A percentile compares a stretch with the other conserved stretches of the same genome.
Conservation (phyloP, 2,888 invertebrate genomes). For the Drosophila stalkeri region DNA sequence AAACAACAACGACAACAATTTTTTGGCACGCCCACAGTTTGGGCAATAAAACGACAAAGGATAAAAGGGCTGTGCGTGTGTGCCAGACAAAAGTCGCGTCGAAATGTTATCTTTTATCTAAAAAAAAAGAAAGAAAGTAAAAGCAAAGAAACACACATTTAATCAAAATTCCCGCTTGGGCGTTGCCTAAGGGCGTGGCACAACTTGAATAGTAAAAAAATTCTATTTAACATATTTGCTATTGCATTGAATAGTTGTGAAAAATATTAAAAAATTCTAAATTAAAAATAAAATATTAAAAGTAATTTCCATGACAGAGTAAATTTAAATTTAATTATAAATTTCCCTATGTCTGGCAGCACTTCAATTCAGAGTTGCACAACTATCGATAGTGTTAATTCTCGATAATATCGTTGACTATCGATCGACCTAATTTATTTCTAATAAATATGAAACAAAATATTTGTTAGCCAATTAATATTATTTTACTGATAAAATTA, state of each 20-base stretch:
- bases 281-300: not conserved
- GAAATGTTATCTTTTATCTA: slow-evolving; percentile 59
- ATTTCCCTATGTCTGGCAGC: too few relatives aligned
- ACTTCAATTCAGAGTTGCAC: too few relatives aligned
- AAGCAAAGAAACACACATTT: slow-evolving; percentile 58
- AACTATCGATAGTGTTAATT: too few relatives aligned
- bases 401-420: too few relatives aligned
- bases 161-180: slow-evolving; percentile 62
- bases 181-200: slow-evolving; percentile 29
- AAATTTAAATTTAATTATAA: too few relatives aligned
- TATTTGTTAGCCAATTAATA: too few relatives aligned
- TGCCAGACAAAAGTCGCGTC: slow-evolving; percentile 25
- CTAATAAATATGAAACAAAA: too few relatives aligned
- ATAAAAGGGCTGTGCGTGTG: slow-evolving; percentile 9
- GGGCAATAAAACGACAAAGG: slow-evolving; percentile 42
- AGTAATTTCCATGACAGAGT: too few relatives aligned
- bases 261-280: too few relatives aligned
- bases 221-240: not conserved
- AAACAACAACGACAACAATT: slow-evolving; percentile 43
- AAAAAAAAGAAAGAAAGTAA: slow-evolving; percentile 16
- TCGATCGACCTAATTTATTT: too few relatives aligned
- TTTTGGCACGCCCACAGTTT: slow-evolving; percentile 52
- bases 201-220: not conserved
- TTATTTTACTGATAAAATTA: too few relatives aligned
- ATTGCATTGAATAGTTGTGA: not conserved